Evolutionary conservation across 2,797 vertebrate species (phyloP), one percentile per base, ranked within the genome.

Genomic region (Myiotriccus ornatus): DNA sequence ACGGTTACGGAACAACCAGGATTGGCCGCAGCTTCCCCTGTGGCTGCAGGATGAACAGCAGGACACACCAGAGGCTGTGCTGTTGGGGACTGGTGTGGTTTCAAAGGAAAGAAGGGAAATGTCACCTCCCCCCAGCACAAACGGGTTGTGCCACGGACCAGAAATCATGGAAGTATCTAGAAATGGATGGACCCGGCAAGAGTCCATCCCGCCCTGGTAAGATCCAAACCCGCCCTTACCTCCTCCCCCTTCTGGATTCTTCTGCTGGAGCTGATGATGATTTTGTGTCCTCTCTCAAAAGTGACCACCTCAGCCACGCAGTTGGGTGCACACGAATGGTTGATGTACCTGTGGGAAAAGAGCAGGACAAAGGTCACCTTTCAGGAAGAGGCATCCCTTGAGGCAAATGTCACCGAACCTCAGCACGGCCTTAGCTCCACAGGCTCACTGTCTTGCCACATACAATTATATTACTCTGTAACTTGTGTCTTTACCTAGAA

Each of bases 291-390:
- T 96, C 99, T 98, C 97, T 99, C 99, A 65, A 99, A 99, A 24
- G 99, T 99, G 78, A 99, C 99, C 96, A 99, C 99, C 97, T 99
- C 99, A 63, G 99, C 99, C 94, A 99, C 99, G 44, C 99, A 99
- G 97, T 99, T 99, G 0, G 99, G 99, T 1, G 98, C 98, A 96
- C 99, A 99, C 10, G 99, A 99, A 96, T 99, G 99, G 98, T 99
- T 99, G 97, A 99, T 99, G 67, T 99, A 99, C 93, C 99, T 99
- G 70, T 0, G 5, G 19, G 43, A 65, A 76, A n/a, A 43, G 44
- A 49, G 62, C 10, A 35, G 32, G 34, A 16, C 12, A 14, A n/a
- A 32, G 67, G 63, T 37, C 21, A 79, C 44, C 37, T 16, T 10
- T 25, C 10, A 28, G 47, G 59, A 27, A 62, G 37, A 84, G 0